Base-by-base conservation (phyloP, 2,888 invertebrate species). In the Trichacis sp. region DNA sequence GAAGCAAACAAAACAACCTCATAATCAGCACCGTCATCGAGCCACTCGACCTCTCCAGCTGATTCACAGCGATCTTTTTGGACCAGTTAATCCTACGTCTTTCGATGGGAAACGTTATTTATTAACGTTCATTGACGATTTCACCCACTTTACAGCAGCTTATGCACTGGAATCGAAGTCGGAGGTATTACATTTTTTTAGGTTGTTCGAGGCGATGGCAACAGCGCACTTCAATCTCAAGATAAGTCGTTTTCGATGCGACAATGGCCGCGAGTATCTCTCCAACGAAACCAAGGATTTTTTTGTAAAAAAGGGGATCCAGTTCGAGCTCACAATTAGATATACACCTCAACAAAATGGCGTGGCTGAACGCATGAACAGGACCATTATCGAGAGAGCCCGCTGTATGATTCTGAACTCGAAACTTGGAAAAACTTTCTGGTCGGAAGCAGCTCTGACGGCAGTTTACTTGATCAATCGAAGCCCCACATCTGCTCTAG, bases 381-480 rank as follows among this genome's bases (percentile, higher is more conserved):
- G 74, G 15, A 69, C 71, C 11, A 52, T 83, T 45, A 77, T 77
- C 3, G 81, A 82, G 72, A 82, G 77, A 67, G 77, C 79, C 53
- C 73, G 81, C 42, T 50, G 78, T 38, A 75, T 81, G 73, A n/a
- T 84, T 50, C 59, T 57, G 55, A 71, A 76, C 52, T 75, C 78
- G 8, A 70, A 74, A 33, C 61, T 80, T 12, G 61, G 69, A 20
- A 80, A 82, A 17, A 15, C 2, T 14, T 40, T 40, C 9, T 84
- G 82, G 82, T 77, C 78, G 40, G 81, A 74, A 55, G 71, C 73
- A 14, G 67, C 66, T 3, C 18, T 30, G 12, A 55, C 73, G 6
- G 71, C 74, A 1, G 64, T 71, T 0, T 78, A 77, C 42, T 33
- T 76, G 11, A 59, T 69, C 6, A 78, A 76, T 58, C 73, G 59